Base-by-base conservation (phyloP, 2,113 vertebrate genomes). In the Beaufortia kweichowensis region DNA sequence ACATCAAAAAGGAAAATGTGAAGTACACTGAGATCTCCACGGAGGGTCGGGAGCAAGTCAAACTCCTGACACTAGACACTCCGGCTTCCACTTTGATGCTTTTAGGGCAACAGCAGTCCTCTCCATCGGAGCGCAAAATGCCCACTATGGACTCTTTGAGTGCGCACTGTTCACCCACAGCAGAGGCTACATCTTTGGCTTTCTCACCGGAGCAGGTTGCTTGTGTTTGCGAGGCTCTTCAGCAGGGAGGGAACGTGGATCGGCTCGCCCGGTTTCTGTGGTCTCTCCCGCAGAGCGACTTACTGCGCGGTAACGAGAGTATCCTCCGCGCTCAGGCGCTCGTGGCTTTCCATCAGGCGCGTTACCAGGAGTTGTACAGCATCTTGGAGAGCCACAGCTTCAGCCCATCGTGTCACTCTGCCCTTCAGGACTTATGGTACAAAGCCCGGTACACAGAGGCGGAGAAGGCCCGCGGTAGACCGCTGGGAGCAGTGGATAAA, bases 131-230 rank as follows among this genome's bases (percentile, higher is more conserved):
- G 35, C 50, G 63, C 48, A 66, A 76, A 23, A 66, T 76, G 46
- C 61, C 66, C 67, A 61, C 10, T 21, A 73, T 73, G 70, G 70
- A 73, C 70, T 73, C 70, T 61, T 60, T 73, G 56, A 28, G 9
- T 46, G 39, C 56, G 57, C 53, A 91, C 71, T 89, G 85, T 78
- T 88, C 88, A 80, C 86, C 88, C 87, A 79, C 91, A 82, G 87
- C 87, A 83, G 79, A 90, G 59, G 93, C 95, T 70, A 91, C 92
- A 84, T 92, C 91, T 41, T 90, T 98, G 89, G 93, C 95, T 82
- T 97, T 99, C 89, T 97, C 97, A 50, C 95, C 96, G 67, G 97
- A 98, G 89, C 97, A 99, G 83, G 97, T 99, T 88, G 96, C 96
- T 82, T 99, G 97, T 79, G 96, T 99, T 46, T 99, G 97, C 88